Evolutionary conservation across 2,888 invertebrate species (phyloP).

Genomic region (Arrhopalites spinosus): DNA sequence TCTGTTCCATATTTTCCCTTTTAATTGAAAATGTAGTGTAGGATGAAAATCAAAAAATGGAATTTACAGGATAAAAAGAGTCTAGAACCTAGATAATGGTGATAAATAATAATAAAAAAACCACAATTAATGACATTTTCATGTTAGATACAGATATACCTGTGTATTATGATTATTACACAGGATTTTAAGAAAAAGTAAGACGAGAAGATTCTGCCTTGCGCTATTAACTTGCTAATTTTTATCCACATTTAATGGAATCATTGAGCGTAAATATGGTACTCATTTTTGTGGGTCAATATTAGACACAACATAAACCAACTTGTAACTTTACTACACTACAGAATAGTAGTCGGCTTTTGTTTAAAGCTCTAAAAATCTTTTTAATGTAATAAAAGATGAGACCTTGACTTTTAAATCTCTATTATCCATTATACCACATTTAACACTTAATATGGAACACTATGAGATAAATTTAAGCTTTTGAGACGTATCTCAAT

Average conservation of each 20-base stretch:
- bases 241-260: not conserved
- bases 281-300: too few species aligned
- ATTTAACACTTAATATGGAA: too few species aligned
- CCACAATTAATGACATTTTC: not conserved
- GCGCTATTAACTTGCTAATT: slow-evolving; percentile 33
- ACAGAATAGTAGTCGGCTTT: not conserved
- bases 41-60: not conserved
- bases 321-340: too few species aligned
- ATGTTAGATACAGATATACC: too few species aligned
- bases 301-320: too few species aligned
- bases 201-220: slow-evolving; percentile 12
- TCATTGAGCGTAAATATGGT: too few species aligned
- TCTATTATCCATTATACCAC: too few species aligned
- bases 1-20: not conserved
- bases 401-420: too few species aligned
- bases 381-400: too few species aligned
- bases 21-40: not conserved
- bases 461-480: too few species aligned
- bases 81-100: not conserved
- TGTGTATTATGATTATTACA: not conserved
- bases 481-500: too few species aligned
- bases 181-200: not conserved
- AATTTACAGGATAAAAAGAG: too few species aligned
- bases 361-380: not conserved
- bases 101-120: not conserved